phyloP scores from a whole-genome alignment of 2,888 invertebrate genomes.

The Hemistola chrysoprasaria region DNA sequence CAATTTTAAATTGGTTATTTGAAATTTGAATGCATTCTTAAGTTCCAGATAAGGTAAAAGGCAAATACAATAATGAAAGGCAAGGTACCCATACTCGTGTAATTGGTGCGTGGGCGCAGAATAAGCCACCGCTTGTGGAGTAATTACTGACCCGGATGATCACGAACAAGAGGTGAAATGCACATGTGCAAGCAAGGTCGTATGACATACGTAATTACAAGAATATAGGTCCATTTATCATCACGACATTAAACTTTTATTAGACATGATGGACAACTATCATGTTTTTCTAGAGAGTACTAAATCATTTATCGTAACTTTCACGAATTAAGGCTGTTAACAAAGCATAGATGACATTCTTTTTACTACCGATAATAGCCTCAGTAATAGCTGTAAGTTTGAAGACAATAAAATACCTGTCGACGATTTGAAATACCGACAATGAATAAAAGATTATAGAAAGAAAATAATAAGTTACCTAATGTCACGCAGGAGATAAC shows the following conservation, averaged over 20 bases:
- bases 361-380: constrained; percentile 18
- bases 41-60: constrained; percentile 19
- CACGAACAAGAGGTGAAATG: constrained; percentile 41
- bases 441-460: constrained; percentile 3
- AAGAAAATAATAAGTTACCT: constrained; percentile 3
- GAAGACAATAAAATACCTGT: constrained; percentile 16
- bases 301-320: constrained; percentile 28
- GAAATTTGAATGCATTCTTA: constrained; percentile 24
- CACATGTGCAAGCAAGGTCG: constrained; percentile 50
- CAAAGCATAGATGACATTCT: constrained; percentile 17
- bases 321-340: constrained; percentile 36
- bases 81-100: constrained; percentile 35
- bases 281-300: constrained; percentile 14
- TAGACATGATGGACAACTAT: constrained; percentile 1
- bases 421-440: neutral
- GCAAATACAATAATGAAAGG: constrained; percentile 22
- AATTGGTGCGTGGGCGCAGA: constrained; percentile 54
- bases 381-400: constrained; percentile 13
- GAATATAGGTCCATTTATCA: no score
- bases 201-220: no score
- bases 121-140: constrained; percentile 44
- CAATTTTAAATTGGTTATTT: constrained; percentile 19
- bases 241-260: constrained; percentile 37
- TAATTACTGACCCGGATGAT: constrained; percentile 54
- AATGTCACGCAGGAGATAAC: constrained; percentile 11